phyloP scores from a whole-genome alignment of 1,140 invertebrate species.

The Diprion similis region DNA sequence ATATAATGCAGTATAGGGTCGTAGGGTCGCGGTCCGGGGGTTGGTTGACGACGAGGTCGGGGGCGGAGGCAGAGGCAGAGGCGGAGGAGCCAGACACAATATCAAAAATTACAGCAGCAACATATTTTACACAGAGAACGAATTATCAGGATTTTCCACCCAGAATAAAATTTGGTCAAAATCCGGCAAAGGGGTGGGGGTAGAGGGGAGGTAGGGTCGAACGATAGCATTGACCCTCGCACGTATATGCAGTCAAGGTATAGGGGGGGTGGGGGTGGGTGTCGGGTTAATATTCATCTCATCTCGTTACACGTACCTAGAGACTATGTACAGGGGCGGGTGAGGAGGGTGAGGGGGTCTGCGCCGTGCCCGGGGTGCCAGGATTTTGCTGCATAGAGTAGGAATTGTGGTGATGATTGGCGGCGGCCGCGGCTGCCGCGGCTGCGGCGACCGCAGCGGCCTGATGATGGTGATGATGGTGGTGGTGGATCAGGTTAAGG shows the following conservation, averaged over 20 bases:
- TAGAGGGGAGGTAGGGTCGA: slow-evolving; percentile 5
- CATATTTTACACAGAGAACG: not conserved
- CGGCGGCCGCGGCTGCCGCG: slow-evolving; percentile 42
- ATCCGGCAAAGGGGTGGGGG: slow-evolving; percentile 23
- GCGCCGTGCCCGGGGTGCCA: slow-evolving; percentile 52
- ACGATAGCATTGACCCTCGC: too few species aligned
- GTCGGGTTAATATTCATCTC: not conserved
- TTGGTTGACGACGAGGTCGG: slow-evolving; percentile 19
- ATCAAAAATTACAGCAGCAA: slow-evolving; percentile 24
- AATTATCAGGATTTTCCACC: not conserved
- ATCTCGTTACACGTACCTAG: slow-evolving; percentile 30
- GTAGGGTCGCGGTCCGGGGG: slow-evolving; percentile 11
- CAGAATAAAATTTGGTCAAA: slow-evolving; percentile 8
- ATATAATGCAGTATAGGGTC: slow-evolving; percentile 27
- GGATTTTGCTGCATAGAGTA: slow-evolving; percentile 48
- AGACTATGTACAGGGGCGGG: slow-evolving; percentile 62
- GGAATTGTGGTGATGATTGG: slow-evolving; percentile 49
- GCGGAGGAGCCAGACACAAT: slow-evolving; percentile 30
- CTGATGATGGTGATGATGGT: slow-evolving; percentile 35
- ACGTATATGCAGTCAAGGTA: not conserved
- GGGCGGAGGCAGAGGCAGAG: slow-evolving; percentile 27
- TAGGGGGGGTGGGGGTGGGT: not conserved
- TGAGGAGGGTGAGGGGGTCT: slow-evolving; percentile 58
- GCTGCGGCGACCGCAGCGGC: slow-evolving; percentile 42
- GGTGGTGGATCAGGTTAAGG: slow-evolving; percentile 52